Evolutionary conservation across 2,113 vertebrate species (phyloP).

Genomic region (Hiodon tergisus): DNA sequence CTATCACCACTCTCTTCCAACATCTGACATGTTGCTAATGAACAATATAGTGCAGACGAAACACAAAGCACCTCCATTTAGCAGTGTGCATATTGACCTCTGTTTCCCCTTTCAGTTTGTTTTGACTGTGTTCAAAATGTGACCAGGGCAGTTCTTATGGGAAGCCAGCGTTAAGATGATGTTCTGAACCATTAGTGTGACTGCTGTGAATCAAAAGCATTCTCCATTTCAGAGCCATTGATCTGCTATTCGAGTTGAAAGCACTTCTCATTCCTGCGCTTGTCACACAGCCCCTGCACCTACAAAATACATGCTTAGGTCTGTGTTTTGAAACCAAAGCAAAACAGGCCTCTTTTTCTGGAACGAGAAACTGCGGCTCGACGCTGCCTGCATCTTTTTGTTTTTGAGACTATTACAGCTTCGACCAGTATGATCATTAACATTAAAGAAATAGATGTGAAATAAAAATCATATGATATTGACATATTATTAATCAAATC

Average conservation of each 20-base stretch:
- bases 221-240: constrained; percentile 64
- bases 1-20: constrained; percentile 6
- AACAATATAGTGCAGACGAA: background rate
- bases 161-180: constrained; percentile 60
- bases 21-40: constrained; percentile 22
- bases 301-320: constrained; percentile 40
- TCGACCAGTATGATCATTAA: constrained; percentile 43
- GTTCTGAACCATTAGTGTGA: constrained; percentile 59
- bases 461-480: too few species aligned
- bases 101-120: constrained; percentile 44
- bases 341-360: constrained; percentile 25
- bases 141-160: constrained; percentile 52
- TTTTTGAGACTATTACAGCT: constrained; percentile 37
- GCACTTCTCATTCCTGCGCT: constrained; percentile 13
- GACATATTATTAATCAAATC: too few species aligned
- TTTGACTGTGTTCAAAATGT: constrained; percentile 39
- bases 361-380: constrained; percentile 42
- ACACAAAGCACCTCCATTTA: constrained; percentile 11
- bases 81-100: constrained; percentile 44
- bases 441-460: background rate
- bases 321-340: constrained; percentile 44
- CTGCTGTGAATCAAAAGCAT: constrained; percentile 37
- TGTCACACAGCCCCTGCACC: constrained; percentile 22
- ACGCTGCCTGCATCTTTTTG: constrained; percentile 27
- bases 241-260: constrained; percentile 43